phyloP scores from a whole-genome alignment of 2,888 invertebrate species.

The Lasioglossum pauxillum region DNA sequence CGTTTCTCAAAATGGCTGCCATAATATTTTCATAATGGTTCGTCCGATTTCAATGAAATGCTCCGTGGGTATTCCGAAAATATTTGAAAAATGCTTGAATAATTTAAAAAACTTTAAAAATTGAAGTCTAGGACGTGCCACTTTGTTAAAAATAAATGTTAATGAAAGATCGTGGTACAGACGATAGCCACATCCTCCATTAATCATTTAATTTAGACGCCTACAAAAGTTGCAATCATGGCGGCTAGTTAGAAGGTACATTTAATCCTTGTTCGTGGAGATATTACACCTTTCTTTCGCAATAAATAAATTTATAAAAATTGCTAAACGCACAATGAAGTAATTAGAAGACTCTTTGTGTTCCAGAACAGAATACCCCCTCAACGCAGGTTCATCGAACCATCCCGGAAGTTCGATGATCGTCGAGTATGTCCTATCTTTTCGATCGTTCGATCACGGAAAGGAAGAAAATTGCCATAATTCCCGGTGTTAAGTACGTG shows the following conservation, averaged over 20 bases:
- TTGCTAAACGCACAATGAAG: neutral
- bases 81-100: neutral
- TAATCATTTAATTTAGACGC: neutral
- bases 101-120: neutral
- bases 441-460: neutral
- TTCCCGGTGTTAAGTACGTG: slow-evolving; percentile 21
- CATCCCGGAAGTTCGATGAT: neutral
- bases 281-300: neutral
- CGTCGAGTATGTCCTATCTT: neutral
- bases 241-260: neutral
- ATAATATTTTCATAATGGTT: neutral
- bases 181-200: neutral
- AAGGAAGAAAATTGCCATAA: slow-evolving; percentile 21
- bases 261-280: neutral
- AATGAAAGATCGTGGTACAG: neutral
- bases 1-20: neutral
- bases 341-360: neutral
- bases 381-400: neutral
- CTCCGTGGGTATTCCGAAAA: neutral
- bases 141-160: neutral
- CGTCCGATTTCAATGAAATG: neutral
- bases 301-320: slow-evolving; percentile 6
- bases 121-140: neutral
- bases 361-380: neutral
- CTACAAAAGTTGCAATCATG: neutral